Evolutionary conservation across 1,140 invertebrate genomes (phyloP).

Genomic region (Drosophila grimshawi): DNA sequence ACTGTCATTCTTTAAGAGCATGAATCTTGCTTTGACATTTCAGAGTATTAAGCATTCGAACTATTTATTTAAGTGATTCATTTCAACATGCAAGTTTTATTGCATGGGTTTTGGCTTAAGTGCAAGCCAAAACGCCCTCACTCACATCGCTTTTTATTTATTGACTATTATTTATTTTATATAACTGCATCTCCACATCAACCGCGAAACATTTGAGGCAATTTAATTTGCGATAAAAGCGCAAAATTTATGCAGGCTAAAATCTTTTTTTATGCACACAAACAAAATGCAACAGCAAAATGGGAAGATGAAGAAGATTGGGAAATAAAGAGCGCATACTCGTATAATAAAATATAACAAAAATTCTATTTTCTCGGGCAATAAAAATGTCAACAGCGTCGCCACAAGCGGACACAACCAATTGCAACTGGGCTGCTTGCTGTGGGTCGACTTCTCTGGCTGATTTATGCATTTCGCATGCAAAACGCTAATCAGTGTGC

Average conservation of each 20-base stretch:
- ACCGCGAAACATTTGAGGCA: constrained; percentile 67
- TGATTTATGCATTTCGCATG: constrained; percentile 81
- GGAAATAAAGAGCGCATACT: constrained; percentile 12
- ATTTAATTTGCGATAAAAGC: constrained; percentile 79
- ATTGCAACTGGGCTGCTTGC: constrained; percentile 46
- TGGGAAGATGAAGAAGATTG: not conserved
- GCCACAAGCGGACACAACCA: constrained; percentile 64
- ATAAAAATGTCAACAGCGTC: constrained; percentile 79
- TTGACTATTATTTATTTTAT: constrained; percentile 77
- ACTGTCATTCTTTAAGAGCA: not conserved
- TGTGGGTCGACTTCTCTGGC: constrained; percentile 35
- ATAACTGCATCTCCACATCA: constrained; percentile 58
- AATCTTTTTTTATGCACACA: constrained; percentile 38
- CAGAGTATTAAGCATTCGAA: too few species aligned
- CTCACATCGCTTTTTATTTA: constrained; percentile 27
- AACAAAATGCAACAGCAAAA: constrained; percentile 16
- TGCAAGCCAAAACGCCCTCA: constrained; percentile 1
- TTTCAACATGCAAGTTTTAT: constrained; percentile 48
- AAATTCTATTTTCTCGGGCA: constrained; percentile 81
- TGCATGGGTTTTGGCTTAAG: constrained; percentile 20
- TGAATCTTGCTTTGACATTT: too few species aligned
- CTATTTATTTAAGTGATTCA: constrained; percentile 19
- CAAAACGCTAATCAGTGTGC: constrained; percentile 78
- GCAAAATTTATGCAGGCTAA: constrained; percentile 71
- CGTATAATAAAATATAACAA: constrained; percentile 53